These are phyloP conservation scores for Apotomis capreana DNA, from an alignment of 2,888 invertebrate genomes.

Conservation along the genomic window DNA sequence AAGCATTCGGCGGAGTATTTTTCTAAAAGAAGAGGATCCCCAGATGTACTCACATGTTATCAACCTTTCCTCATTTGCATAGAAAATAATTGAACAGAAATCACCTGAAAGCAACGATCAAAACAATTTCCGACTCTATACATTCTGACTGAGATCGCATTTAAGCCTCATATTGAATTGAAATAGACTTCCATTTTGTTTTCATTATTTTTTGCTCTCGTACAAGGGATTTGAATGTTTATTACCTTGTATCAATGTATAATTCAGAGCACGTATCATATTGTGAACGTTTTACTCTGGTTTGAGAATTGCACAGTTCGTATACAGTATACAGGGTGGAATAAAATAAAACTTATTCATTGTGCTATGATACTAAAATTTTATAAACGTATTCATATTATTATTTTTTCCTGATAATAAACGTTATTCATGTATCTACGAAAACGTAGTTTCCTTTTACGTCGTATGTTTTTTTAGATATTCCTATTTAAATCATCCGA, in stretches of 20 bases:
- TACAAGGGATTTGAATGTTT: slow-evolving; percentile 21
- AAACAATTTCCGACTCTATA: background rate
- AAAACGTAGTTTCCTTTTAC: no score
- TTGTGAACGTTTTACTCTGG: background rate
- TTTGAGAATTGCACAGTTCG: background rate
- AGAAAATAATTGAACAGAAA: slow-evolving; percentile 7
- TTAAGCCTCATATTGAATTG: background rate
- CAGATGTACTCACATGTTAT: no score
- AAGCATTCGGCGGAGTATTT: no score
- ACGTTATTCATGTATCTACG: no score
- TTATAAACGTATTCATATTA: no score
- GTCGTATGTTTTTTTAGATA: no score
- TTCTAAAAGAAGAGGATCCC: no score
- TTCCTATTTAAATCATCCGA: no score
- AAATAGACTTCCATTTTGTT: background rate
- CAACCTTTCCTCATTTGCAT: slow-evolving; percentile 16
- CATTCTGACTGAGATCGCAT: background rate
- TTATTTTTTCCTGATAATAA: no score
- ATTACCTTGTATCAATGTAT: slow-evolving; percentile 2
- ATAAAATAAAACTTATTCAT: no score
- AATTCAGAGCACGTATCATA: slow-evolving; percentile 20
- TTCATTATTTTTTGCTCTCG: slow-evolving; percentile 1
- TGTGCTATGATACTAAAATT: no score
- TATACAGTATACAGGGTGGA: background rate
- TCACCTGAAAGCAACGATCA: background rate